A percentile compares a stretch with the other conserved stretches of the same genome.
Evolutionary conservation across 2,797 vertebrate species (phyloP).

Genomic region (Semaprochilodus insignis): DNA sequence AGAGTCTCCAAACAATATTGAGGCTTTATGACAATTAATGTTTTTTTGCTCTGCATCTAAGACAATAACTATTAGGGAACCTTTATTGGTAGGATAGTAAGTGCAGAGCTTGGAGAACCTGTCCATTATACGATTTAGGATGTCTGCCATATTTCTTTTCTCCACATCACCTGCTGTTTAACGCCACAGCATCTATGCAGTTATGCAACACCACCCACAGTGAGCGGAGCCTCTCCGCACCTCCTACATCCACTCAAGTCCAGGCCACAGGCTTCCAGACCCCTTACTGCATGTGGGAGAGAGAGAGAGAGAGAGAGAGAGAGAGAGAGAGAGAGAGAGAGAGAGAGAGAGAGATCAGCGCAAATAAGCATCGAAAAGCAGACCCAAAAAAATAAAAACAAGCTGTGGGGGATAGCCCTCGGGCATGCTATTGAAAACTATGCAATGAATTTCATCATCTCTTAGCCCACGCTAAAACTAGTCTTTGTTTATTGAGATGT

Average conservation of each 20-base stretch:
- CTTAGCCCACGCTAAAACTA: conserved; percentile 5
- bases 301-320: conserved; percentile 10
- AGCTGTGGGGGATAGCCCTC: conserved; percentile 5
- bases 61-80: not conserved
- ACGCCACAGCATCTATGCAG: conserved; percentile 45
- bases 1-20: not conserved
- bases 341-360: not conserved
- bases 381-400: not conserved
- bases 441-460: conserved; percentile 13
- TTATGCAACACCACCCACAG: conserved; percentile 55
- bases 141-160: conserved; percentile 2
- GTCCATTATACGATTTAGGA: not conserved
- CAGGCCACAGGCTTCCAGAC: conserved; percentile 11
- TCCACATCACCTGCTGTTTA: conserved; percentile 27
- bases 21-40: not conserved
- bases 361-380: not conserved
- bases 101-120: not conserved
- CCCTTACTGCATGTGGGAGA: conserved; percentile 18
- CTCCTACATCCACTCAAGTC: conserved; percentile 48
- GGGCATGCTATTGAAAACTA: not conserved
- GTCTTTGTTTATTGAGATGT: conserved; percentile 10
- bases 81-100: not conserved
- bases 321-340: conserved; percentile 6
- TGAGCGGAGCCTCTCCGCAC: conserved; percentile 35
- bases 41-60: not conserved